Percentiles rank a stretch among this genome's conserved stretches.
Evolutionary conservation across 2,113 vertebrate genomes (phyloP).

Genomic region (Pardalotus punctatus): DNA sequence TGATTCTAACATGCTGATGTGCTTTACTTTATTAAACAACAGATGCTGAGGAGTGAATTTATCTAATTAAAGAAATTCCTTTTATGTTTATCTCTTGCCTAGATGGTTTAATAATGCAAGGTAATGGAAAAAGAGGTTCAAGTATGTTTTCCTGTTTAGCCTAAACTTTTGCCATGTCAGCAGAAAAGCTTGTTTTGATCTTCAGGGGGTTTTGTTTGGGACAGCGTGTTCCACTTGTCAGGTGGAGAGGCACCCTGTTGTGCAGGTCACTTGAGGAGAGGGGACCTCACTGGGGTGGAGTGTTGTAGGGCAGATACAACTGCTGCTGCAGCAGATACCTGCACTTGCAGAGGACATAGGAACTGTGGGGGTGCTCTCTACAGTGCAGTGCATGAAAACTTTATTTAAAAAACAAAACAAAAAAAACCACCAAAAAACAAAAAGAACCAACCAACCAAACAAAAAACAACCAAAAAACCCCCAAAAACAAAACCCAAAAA

Average conservation of each 20-base stretch:
- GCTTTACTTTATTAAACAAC: constrained; percentile 32
- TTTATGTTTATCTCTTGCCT: constrained; percentile 63
- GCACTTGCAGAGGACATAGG: not conserved
- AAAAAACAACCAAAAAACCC: not conserved
- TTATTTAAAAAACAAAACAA: not conserved
- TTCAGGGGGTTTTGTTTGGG: constrained; percentile 7
- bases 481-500: not conserved
- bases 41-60: constrained; percentile 43
- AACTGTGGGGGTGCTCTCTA: not conserved
- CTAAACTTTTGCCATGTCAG: constrained; percentile 39
- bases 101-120: constrained; percentile 39
- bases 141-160: constrained; percentile 47
- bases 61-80: constrained; percentile 62
- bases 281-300: not conserved
- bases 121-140: constrained; percentile 50
- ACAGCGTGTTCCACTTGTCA: not conserved
- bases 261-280: not conserved
- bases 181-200: constrained; percentile 48
- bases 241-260: not conserved
- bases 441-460: not conserved
- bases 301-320: not conserved
- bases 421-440: not conserved
- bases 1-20: constrained; percentile 45
- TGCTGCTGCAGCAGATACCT: not conserved
- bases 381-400: not conserved